These are phyloP conservation scores for Muntiacus reevesi DNA, from an alignment of 2,113 vertebrate genomes.

Conservation along the genomic window DNA sequence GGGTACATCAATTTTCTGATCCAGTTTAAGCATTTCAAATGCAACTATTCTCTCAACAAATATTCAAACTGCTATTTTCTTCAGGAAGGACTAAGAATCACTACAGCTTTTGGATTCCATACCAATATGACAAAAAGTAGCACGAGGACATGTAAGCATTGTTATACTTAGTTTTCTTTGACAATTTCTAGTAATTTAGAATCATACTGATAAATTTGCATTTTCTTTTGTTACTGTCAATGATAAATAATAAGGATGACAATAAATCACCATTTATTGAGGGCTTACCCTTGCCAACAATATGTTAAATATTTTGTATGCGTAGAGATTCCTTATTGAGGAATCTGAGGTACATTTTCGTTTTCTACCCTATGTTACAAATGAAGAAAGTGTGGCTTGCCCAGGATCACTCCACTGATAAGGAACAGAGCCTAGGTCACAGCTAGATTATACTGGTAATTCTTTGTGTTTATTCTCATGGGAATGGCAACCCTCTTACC, in stretches of 20 bases:
- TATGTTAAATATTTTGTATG: neutral
- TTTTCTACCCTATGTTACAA: neutral
- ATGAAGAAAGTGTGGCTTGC: neutral
- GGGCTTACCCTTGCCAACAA: neutral
- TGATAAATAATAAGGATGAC: neutral
- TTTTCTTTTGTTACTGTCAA: neutral
- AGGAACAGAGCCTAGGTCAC: neutral
- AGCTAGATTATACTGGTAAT: neutral
- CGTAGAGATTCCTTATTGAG: neutral
- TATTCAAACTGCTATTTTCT: neutral
- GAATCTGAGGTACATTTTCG: neutral
- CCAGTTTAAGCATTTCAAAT: neutral
- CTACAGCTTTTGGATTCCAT: neutral
- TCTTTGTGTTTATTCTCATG: neutral
- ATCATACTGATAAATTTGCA: neutral
- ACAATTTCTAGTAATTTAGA: neutral
- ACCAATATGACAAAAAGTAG: neutral
- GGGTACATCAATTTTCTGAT: neutral
- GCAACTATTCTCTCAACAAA: neutral
- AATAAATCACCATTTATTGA: neutral
- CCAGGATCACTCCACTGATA: neutral
- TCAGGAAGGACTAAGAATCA: neutral
- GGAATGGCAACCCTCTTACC: neutral
- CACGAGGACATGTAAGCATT: neutral
- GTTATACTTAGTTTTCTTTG: neutral